These are phyloP conservation scores for Pollenia griseotomentosa DNA, from an alignment of 2,888 invertebrate species.

Conservation along the genomic window DNA sequence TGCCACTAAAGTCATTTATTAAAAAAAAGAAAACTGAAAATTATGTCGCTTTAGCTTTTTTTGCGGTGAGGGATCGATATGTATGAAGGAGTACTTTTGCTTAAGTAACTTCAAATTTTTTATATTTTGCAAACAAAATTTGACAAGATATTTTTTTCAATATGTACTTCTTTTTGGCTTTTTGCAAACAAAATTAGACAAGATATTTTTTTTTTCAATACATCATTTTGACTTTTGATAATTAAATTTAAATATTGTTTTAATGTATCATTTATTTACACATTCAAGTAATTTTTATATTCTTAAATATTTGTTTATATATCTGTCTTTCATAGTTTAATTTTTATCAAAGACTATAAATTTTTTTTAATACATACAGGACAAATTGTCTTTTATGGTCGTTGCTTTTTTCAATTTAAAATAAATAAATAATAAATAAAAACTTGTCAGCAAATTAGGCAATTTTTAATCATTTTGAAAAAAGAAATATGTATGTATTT, in stretches of 20 bases:
- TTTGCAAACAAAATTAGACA: background rate
- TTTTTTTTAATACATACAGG: conserved; percentile 17
- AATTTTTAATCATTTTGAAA: conserved; percentile 2
- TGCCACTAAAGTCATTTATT: too few relatives aligned
- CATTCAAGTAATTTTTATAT: too few relatives aligned
- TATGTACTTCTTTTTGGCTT: conserved; percentile 7
- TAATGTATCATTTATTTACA: background rate
- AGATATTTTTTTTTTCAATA: background rate
- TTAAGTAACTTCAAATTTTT: too few relatives aligned
- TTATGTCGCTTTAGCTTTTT: too few relatives aligned
- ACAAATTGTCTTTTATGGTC: conserved; percentile 25
- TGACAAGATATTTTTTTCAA: background rate
- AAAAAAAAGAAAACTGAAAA: too few relatives aligned
- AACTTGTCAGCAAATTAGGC: conserved; percentile 52
- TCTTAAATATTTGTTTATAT: background rate
- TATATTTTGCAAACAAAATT: background rate
- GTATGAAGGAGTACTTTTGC: too few relatives aligned
- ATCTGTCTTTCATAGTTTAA: conserved; percentile 9
- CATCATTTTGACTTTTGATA: conserved; percentile 6
- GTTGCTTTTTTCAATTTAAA: conserved; percentile 32
- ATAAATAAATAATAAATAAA: conserved; percentile 53
- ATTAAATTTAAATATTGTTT: background rate
- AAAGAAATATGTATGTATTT: background rate
- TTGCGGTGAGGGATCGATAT: too few relatives aligned
- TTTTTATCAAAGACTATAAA: conserved; percentile 19